phyloP scores from a whole-genome alignment of 2,797 vertebrate species.

The Propithecus perrieri region DNA sequence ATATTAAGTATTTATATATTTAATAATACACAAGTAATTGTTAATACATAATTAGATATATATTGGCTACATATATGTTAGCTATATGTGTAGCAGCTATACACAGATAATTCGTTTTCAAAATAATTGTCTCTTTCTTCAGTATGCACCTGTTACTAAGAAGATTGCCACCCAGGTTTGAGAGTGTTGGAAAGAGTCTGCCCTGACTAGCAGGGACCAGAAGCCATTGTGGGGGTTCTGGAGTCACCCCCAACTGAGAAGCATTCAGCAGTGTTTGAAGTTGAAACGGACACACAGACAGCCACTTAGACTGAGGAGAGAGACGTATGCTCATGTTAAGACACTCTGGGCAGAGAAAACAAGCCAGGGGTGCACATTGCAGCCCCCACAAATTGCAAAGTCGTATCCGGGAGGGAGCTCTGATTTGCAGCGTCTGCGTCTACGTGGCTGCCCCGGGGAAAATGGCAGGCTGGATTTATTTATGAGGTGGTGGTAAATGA shows the following conservation, averaged over 20 bases:
- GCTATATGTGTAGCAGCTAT: neutral
- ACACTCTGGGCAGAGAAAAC: neutral
- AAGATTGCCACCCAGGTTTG: neutral
- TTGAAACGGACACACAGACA: fast-evolving
- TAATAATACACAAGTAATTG: neutral
- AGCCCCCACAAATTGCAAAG: neutral
- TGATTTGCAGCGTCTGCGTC: too few species aligned
- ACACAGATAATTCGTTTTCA: neutral
- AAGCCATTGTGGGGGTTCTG: neutral
- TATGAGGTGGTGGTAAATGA: neutral
- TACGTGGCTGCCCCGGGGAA: neutral
- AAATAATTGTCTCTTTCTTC: neutral
- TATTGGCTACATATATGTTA: neutral
- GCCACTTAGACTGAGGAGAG: fast-evolving
- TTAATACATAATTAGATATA: neutral
- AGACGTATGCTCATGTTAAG: fast-evolving
- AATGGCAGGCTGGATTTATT: neutral
- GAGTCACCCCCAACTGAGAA: neutral
- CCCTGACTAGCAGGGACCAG: fast-evolving
- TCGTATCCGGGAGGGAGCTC: neutral
- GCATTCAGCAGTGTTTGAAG: neutral
- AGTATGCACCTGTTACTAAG: neutral
- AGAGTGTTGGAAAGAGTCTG: neutral
- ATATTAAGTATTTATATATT: neutral
- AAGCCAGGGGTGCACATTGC: fast-evolving